Percentiles rank a stretch among this genome's conserved stretches.
Evolutionary conservation across 2,888 invertebrate genomes (phyloP).

Genomic region (Hypercompe scribonia): DNA sequence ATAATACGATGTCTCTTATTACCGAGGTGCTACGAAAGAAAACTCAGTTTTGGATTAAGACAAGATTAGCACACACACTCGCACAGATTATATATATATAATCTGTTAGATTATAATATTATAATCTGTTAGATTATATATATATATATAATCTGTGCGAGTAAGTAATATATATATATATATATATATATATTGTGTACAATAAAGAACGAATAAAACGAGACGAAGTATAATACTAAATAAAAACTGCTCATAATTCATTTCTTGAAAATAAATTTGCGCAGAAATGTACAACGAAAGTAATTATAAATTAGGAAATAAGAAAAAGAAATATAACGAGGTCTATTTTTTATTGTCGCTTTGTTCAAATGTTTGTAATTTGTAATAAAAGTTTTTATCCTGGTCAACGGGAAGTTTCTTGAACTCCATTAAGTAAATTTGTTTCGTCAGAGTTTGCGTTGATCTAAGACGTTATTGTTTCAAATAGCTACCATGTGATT

Average conservation of each 20-base stretch:
- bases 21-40: too few species aligned
- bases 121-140: too few species aligned
- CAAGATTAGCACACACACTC: too few species aligned
- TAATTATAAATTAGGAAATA: conserved; percentile 40
- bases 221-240: not conserved
- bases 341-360: conserved; percentile 31
- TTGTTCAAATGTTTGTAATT: conserved; percentile 38
- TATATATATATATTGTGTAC: too few species aligned
- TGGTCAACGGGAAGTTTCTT: conserved; percentile 37
- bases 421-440: conserved; percentile 41
- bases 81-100: too few species aligned
- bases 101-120: too few species aligned
- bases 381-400: conserved; percentile 39
- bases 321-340: conserved; percentile 25
- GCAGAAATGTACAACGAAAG: conserved; percentile 28
- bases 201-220: not conserved
- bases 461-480: conserved; percentile 31
- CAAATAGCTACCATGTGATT: conserved; percentile 24
- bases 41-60: too few species aligned
- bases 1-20: too few species aligned
- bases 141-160: too few species aligned
- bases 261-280: conserved; percentile 1
- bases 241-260: not conserved
- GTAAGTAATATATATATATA: too few species aligned
- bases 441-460: conserved; percentile 20